phyloP scores from a whole-genome alignment of 2,797 vertebrate genomes.

The Varecia variegata region DNA sequence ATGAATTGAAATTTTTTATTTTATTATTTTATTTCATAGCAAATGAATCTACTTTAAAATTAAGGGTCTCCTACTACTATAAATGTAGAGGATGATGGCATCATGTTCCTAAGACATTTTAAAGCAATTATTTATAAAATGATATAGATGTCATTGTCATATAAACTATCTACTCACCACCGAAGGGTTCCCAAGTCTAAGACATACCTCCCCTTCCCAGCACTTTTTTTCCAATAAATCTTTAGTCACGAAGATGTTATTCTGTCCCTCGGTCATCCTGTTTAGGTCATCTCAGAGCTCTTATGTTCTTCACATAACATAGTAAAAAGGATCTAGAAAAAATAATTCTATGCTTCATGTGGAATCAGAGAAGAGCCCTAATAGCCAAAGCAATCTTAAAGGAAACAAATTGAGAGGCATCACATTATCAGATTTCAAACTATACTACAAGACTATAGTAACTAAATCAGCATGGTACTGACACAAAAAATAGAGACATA shows the following conservation, averaged over 20 bases:
- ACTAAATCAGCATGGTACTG: too few relatives aligned
- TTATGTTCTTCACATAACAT: not conserved
- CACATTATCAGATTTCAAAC: too few relatives aligned
- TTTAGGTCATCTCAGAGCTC: not conserved
- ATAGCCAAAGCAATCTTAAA: too few relatives aligned
- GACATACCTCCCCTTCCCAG: not conserved
- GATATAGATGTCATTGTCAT: not conserved
- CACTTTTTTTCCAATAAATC: not conserved
- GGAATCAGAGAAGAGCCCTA: too few relatives aligned
- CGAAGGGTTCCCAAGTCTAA: not conserved
- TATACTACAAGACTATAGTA: too few relatives aligned
- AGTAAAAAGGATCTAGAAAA: not conserved
- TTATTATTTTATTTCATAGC: not conserved
- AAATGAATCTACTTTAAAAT: conserved; percentile 32
- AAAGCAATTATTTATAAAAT: conserved; percentile 1
- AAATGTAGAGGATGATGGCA: not conserved
- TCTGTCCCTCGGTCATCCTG: not conserved
- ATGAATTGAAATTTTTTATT: not conserved
- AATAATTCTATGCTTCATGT: too few relatives aligned
- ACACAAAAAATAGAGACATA: too few relatives aligned
- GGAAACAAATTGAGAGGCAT: too few relatives aligned
- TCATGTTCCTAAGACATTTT: not conserved
- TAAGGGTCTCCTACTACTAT: not conserved
- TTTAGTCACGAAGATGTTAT: not conserved
- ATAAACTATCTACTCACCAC: not conserved